Evolutionary conservation across 2,797 vertebrate genomes (phyloP), one percentile per base, ranked within the genome.

Genomic region (Peromyscus melanophrys): DNA sequence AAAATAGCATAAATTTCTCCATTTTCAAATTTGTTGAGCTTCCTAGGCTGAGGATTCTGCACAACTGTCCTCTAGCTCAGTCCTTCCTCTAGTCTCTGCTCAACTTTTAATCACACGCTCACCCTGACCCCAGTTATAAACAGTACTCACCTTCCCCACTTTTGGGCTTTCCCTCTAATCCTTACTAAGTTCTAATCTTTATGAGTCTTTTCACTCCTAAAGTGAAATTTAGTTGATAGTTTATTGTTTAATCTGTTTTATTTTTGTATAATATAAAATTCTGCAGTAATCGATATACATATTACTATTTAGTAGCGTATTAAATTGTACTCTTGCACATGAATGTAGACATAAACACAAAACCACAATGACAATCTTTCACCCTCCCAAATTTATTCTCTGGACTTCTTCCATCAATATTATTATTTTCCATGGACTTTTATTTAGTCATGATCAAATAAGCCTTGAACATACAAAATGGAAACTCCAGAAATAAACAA

Each of bases 371-470:
- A 61, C 23, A 43, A 4, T 69, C 19, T 65, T 23, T 71, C 3
- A 4, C 5, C 12, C 9, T 86, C 6, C 27, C 10, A 52, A 75
- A 61, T 55, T 49, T 6, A 81, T 43, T 6, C 5, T 40, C 17
- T 78, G 6, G 16, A 9, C 21, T 1, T 13, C 4, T 11, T 9
- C 6, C 11, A 2, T 27, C 4, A 2, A 1, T 5, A 46, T 10
- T 43, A 40, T 34, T 71, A 37, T 21, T 57, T 65, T 78, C 71
- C 29, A 21, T 14, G 6, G 2, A 78, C 31, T 55, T 69, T 69
- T 16, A 71, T 16, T 57, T 57, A 69, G 4, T 43, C 21, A 46
- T n/a, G 31, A 34, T 46, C 29, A 80, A 69, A 31, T 71, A 61
- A 34, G 29, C 4, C 3, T 88, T n/a, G 16, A 59, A 21, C 25